Evolutionary conservation across 37 sponge, comb jelly and placozoan species (phyloP).

Genomic region (Halichondria panicea): DNA sequence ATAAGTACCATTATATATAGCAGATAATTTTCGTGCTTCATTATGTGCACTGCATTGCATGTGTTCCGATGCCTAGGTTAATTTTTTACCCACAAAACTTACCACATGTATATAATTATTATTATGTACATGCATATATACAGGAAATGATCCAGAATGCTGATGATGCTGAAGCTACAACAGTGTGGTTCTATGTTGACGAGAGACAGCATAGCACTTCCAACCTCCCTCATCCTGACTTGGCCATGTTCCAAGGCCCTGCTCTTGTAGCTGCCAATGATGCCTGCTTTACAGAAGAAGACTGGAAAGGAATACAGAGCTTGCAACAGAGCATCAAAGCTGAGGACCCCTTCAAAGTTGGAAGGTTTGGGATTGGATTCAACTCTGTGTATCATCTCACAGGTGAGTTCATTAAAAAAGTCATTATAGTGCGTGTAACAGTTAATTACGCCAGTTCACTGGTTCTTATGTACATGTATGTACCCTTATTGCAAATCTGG

Average conservation of each 20-base stretch:
- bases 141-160: constrained; percentile 86
- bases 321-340: constrained; percentile 64
- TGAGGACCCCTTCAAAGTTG: constrained; percentile 76
- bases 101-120: too few species aligned
- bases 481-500: too few species aligned
- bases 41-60: too few species aligned
- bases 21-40: too few species aligned
- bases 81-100: too few species aligned
- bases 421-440: too few species aligned
- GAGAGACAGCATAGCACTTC: constrained; percentile 25
- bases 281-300: constrained; percentile 52
- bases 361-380: constrained; percentile 77
- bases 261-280: constrained; percentile 64
- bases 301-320: constrained; percentile 67
- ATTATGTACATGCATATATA: background rate
- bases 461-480: too few species aligned
- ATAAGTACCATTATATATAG: too few species aligned
- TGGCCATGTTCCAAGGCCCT: constrained; percentile 63
- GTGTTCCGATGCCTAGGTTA: too few species aligned
- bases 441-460: too few species aligned
- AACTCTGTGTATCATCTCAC: constrained; percentile 78
- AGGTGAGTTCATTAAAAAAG: too few species aligned
- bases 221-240: background rate
- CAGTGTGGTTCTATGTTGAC: constrained; percentile 58
- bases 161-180: constrained; percentile 72